These are phyloP conservation scores for Neuroterus valhalla DNA, from an alignment of 1,140 invertebrate species.

Conservation along the genomic window DNA sequence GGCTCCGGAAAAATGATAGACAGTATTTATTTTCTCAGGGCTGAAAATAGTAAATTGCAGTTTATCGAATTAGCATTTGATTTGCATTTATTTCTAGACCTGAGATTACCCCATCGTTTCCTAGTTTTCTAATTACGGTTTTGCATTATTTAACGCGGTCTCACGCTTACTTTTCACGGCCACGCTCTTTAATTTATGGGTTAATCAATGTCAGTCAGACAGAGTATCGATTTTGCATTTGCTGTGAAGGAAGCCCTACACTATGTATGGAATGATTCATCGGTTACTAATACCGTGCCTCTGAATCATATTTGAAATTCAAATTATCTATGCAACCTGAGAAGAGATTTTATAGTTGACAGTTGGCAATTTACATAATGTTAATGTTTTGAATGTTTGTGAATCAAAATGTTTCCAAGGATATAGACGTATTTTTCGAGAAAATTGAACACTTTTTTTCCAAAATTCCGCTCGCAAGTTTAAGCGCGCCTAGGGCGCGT, in stretches of 20 bases:
- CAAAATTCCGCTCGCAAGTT: no score
- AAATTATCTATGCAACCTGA: conserved; percentile 2
- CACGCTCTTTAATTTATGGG: conserved; percentile 25
- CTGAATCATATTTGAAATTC: conserved; percentile 19
- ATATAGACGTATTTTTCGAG: no score
- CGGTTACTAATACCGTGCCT: conserved; percentile 8
- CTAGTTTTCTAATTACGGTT: conserved; percentile 36
- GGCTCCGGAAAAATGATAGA: not conserved
- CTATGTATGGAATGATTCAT: conserved; percentile 17
- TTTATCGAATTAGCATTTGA: conserved; percentile 3
- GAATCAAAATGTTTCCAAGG: no score
- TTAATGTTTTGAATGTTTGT: no score
- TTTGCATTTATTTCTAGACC: conserved; percentile 5
- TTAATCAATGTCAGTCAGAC: conserved; percentile 27
- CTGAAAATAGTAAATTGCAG: not conserved
- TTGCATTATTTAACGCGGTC: conserved; percentile 31
- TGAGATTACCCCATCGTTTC: conserved; percentile 40
- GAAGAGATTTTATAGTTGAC: not conserved
- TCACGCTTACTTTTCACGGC: conserved; percentile 34
- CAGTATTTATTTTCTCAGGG: conserved; percentile 1
- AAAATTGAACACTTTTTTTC: no score
- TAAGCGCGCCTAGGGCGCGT: no score
- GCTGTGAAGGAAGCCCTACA: not conserved
- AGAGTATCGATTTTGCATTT: conserved; percentile 23
- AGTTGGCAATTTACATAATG: not conserved